A percentile compares a stretch with the other conserved stretches of the same genome.
phyloP scores from a whole-genome alignment of 2,113 vertebrate genomes.

The Neotragus moschatus region DNA sequence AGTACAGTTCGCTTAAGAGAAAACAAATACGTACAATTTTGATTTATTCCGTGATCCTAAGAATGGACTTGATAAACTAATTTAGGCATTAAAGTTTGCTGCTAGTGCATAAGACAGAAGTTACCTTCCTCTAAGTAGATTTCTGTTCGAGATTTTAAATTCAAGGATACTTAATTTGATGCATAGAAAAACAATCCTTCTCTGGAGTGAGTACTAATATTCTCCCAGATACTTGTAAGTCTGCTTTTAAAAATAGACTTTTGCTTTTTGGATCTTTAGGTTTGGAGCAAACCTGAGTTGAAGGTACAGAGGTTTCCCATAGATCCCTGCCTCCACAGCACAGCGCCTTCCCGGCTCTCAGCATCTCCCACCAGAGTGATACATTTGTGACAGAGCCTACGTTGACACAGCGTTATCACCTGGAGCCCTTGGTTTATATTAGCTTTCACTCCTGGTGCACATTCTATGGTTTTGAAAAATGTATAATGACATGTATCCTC shows the following conservation, averaged over 20 bases:
- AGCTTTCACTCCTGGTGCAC: neutral
- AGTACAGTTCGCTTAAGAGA: neutral
- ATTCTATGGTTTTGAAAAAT: neutral
- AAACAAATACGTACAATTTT: neutral
- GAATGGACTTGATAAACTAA: neutral
- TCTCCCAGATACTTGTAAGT: neutral
- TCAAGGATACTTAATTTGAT: neutral
- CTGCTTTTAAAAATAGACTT: neutral
- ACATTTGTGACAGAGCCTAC: neutral
- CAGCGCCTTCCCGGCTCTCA: neutral
- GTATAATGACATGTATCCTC: neutral
- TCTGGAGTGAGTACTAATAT: neutral
- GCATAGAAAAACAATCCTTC: neutral
- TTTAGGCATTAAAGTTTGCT: neutral
- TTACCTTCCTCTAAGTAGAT: neutral
- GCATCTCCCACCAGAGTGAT: neutral
- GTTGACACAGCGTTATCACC: neutral
- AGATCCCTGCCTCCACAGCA: neutral
- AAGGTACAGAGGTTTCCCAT: neutral
- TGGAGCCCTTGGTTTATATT: neutral
- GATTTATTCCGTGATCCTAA: neutral
- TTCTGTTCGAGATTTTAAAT: neutral
- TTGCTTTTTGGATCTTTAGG: neutral
- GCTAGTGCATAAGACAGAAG: neutral
- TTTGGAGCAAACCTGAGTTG: neutral